Percentiles rank a stretch among this genome's conserved stretches.
These are phyloP conservation scores for Diarsia dahlii DNA, from an alignment of 2,888 invertebrate species.

Conservation along the genomic window DNA sequence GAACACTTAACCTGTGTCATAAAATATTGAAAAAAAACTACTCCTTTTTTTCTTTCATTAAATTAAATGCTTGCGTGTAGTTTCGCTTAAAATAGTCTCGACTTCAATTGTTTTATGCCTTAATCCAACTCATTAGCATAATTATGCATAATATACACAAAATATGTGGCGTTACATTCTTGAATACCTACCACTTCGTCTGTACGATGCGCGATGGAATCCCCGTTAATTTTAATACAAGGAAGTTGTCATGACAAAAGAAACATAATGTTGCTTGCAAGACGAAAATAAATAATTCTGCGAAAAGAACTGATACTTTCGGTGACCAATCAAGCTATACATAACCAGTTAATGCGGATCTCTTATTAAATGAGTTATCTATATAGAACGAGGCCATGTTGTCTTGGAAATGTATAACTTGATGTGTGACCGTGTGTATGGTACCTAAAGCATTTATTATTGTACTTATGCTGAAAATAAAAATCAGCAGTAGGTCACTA, in stretches of 20 bases:
- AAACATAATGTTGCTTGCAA: slow-evolving; percentile 13
- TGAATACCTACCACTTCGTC: neutral
- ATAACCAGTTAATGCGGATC: too few species aligned
- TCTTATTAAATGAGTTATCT: too few species aligned
- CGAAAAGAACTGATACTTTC: neutral
- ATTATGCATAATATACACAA: neutral
- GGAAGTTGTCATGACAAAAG: slow-evolving; percentile 18
- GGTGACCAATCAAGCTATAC: too few species aligned
- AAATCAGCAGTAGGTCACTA: too few species aligned
- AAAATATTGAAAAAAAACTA: neutral
- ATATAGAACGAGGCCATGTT: too few species aligned
- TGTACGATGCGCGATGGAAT: slow-evolving; percentile 24
- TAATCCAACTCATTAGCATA: neutral
- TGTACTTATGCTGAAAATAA: too few species aligned
- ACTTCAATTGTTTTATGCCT: slow-evolving; percentile 25
- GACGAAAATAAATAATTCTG: slow-evolving; percentile 5
- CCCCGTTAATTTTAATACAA: slow-evolving; percentile 23
- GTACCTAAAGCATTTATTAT: too few species aligned
- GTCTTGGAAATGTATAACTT: too few species aligned
- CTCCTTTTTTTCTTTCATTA: neutral
- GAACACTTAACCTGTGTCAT: neutral
- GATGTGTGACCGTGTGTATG: too few species aligned
- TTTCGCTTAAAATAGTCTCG: slow-evolving; percentile 5
- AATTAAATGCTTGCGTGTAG: neutral
- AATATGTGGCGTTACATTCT: slow-evolving; percentile 42